Percentiles rank a stretch among this genome's conserved stretches.
Evolutionary conservation across 2,888 invertebrate species (phyloP).

Genomic region (Steinernema scapterisci): DNA sequence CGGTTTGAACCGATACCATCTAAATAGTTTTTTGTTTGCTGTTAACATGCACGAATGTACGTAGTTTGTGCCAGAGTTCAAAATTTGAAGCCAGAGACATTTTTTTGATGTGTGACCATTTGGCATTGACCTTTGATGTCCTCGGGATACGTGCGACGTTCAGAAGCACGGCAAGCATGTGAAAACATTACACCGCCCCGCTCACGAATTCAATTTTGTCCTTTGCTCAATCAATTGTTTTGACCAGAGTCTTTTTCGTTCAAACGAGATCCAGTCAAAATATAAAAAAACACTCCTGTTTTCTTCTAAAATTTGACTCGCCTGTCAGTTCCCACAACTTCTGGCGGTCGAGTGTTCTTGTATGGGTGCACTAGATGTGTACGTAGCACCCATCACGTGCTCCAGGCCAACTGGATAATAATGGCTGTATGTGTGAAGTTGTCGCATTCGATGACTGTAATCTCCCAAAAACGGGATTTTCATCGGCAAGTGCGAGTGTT

Average conservation of each 20-base stretch:
- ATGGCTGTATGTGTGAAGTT: not conserved
- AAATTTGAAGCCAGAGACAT: not conserved
- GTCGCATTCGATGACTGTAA: not conserved
- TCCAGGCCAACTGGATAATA: not conserved
- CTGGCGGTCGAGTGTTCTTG: too few relatives aligned
- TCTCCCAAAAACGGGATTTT: constrained; percentile 14
- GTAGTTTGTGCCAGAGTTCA: not conserved
- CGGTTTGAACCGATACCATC: constrained; percentile 28
- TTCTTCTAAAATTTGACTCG: too few relatives aligned
- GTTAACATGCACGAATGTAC: too few relatives aligned
- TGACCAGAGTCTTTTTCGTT: too few relatives aligned
- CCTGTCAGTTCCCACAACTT: too few relatives aligned
- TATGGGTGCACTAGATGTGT: too few relatives aligned
- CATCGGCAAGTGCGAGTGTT: not conserved
- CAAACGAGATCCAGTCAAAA: not conserved
- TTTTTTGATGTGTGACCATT: not conserved
- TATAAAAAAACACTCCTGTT: not conserved
- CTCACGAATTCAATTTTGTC: not conserved
- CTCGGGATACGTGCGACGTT: too few relatives aligned
- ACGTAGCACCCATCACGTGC: not conserved
- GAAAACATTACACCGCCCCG: too few relatives aligned
- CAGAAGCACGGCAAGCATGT: too few relatives aligned
- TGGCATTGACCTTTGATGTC: too few relatives aligned
- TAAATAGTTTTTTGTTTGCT: not conserved
- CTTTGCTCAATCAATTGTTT: not conserved